A percentile compares a stretch with the other conserved stretches of the same genome.
Evolutionary conservation across 2,888 invertebrate species (phyloP).

Genomic region (Pyrrhosoma nymphula): DNA sequence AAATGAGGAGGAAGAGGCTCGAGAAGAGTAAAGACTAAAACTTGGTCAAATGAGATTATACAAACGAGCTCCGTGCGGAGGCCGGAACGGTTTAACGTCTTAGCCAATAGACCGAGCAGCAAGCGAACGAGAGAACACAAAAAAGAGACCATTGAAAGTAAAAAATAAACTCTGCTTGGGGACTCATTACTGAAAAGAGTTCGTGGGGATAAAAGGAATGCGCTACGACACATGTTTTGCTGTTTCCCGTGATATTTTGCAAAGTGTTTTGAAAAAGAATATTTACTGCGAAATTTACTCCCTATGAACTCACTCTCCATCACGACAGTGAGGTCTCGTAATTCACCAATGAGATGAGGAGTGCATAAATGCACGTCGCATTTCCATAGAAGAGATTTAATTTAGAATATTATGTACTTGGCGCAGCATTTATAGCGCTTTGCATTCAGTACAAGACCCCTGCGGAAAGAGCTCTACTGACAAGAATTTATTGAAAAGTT

Average conservation of each 20-base stretch:
- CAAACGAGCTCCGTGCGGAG: neutral
- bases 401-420: neutral
- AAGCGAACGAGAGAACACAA: neutral
- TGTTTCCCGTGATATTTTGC: neutral
- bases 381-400: neutral
- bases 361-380: no score
- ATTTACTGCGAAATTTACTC: neutral
- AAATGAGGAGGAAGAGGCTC: neutral
- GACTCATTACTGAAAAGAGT: neutral
- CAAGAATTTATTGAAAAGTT: neutral
- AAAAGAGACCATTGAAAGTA: neutral
- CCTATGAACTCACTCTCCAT: neutral
- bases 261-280: neutral
- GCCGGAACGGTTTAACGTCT: slow-evolving; percentile 5
- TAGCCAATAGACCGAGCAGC: neutral
- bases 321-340: neutral
- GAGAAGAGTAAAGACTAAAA: neutral
- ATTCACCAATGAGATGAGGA: neutral
- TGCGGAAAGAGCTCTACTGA: neutral
- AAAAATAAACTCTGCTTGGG: neutral
- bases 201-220: neutral
- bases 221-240: neutral
- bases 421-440: neutral
- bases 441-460: neutral
- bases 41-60: slow-evolving; percentile 16